Base-by-base conservation (phyloP, 1,140 invertebrate genomes). In the Danaus melanippus region DNA sequence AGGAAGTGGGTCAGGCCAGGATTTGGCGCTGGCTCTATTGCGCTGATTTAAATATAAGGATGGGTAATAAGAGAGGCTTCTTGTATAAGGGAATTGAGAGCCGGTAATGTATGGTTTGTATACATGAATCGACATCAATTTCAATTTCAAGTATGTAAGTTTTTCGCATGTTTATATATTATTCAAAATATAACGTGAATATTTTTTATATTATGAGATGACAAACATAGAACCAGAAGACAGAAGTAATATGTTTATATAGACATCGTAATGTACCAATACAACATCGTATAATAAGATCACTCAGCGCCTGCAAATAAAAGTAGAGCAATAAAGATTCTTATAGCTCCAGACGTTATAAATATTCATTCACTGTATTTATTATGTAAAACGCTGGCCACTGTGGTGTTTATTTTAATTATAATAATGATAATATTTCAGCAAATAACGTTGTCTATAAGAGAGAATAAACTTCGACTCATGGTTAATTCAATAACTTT, bases 41-140 rank as follows among this genome's bases (percentile, higher is more conserved):
- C 74, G 64, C 74, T 77, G 77, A 84, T 85, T 85, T 85, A 79
- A 85, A 84, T 85, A 84, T 81, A 78, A 76, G 69, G 67, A 58
- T 66, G 63, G 61, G 67, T 68, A 67, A 71, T 78, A 15, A 15
- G 15, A 69, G 64, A 71, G 62, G 66, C 64, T 69, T 32, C 21
- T 32, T 32, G 21, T 32, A 32, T 32, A 1, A 32, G 21, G 6
- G 6, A 32, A 32, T 32, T 32, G 21, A 4, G 21, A 32, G 21
- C 21, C 21, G 5, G 21, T 32, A 32, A 32, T 32, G 21, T 32
- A 32, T 32, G 21, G 21, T 8, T 32, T 32, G 21, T 32, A 8
- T 32, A 32, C 21, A 32, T 7, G 21, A 32, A 32, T 32, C 21
- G 21, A 32, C 21, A 8, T 5, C 21, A 32, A 1, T 32, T 32